A percentile compares a stretch with the other conserved stretches of the same genome.
phyloP scores from a whole-genome alignment of 1,140 invertebrate species.

The Elymnias hypermnestra region DNA sequence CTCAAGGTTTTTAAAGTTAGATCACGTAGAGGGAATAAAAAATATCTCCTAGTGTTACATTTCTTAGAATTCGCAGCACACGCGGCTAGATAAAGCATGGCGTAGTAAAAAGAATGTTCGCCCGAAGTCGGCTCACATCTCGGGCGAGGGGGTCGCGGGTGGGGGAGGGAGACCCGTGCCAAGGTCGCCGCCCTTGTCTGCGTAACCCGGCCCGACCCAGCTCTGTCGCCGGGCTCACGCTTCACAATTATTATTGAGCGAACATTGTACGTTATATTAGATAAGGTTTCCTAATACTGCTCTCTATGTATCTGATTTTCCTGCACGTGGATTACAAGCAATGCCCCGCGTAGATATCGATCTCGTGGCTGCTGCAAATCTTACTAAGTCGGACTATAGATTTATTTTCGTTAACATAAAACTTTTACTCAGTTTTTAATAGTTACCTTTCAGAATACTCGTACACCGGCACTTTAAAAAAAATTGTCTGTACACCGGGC shows the following conservation, averaged over 20 bases:
- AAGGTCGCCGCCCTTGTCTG: constrained; percentile 29
- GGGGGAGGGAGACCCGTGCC: constrained; percentile 10
- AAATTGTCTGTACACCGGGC: too few species aligned
- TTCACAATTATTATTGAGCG: constrained; percentile 14
- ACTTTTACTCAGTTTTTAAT: too few species aligned
- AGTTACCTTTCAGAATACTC: too few species aligned
- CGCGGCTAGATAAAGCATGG: constrained; percentile 6
- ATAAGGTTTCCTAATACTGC: too few species aligned
- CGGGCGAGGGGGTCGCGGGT: constrained; percentile 6
- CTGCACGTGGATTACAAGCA: too few species aligned
- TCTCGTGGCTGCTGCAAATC: too few species aligned
- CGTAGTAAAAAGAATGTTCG: constrained; percentile 2
- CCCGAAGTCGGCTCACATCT: constrained; percentile 27
- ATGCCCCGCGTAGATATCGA: too few species aligned
- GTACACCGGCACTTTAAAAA: too few species aligned
- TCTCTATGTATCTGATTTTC: too few species aligned
- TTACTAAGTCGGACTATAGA: too few species aligned
- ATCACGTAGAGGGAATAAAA: constrained; percentile 3
- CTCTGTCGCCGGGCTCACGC: constrained; percentile 23
- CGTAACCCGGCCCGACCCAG: constrained; percentile 19
- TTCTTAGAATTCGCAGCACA: constrained; percentile 18
- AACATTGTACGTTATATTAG: neutral
- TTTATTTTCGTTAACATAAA: too few species aligned
- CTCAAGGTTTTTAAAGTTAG: constrained; percentile 14
- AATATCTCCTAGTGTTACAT: neutral